A percentile compares a stretch with the other conserved stretches of the same genome.
Evolutionary conservation across 2,113 vertebrate species (phyloP).

Genomic region (Empidonax traillii): DNA sequence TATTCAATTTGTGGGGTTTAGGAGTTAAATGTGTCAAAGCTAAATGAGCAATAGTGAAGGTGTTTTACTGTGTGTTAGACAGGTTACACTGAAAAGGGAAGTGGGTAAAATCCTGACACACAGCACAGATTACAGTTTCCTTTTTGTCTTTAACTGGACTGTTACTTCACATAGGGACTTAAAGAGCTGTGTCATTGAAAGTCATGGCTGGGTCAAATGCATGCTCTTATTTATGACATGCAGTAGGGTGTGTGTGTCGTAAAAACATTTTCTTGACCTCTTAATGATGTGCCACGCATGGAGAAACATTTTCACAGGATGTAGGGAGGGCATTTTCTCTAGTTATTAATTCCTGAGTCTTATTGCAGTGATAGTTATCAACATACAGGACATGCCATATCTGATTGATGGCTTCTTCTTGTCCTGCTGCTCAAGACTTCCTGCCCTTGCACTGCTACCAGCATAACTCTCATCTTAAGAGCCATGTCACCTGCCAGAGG

Average conservation of each 20-base stretch:
- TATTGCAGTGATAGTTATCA: background rate
- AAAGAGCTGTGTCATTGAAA: slow-evolving; percentile 19
- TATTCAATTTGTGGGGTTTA: background rate
- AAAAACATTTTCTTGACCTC: slow-evolving; percentile 34
- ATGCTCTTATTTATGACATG: background rate
- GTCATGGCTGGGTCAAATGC: background rate
- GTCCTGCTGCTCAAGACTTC: background rate
- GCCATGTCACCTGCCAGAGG: background rate
- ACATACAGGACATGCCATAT: fast-evolving
- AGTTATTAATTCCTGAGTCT: slow-evolving; percentile 17
- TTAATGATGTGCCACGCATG: background rate
- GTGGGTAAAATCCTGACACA: background rate
- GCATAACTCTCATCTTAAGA: background rate
- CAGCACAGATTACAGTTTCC: background rate
- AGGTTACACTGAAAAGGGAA: background rate
- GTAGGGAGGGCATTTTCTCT: background rate
- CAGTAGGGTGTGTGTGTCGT: background rate
- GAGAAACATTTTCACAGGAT: background rate
- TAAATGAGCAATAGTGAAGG: background rate
- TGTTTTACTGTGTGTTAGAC: background rate
- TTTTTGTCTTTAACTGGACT: background rate
- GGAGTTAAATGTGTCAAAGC: background rate
- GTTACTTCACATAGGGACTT: background rate
- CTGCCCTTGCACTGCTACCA: background rate
- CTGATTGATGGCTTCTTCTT: background rate